A percentile compares a stretch with the other conserved stretches of the same genome.
These are phyloP conservation scores for Paradoxurus hermaphroditus DNA, from an alignment of 2,113 vertebrate species.

Conservation along the genomic window DNA sequence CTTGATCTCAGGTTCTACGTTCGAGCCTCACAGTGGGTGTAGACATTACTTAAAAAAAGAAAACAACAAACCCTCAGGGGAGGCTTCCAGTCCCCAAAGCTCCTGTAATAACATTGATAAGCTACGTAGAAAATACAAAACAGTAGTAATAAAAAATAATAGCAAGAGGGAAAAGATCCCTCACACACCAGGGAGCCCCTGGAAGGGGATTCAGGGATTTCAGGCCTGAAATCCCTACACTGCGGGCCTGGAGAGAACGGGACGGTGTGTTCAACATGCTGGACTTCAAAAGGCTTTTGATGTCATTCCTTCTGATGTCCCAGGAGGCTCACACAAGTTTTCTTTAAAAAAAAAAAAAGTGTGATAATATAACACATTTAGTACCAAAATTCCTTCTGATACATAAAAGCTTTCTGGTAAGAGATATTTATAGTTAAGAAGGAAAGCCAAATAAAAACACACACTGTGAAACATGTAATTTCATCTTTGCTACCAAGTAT, in stretches of 20 bases:
- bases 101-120: neutral
- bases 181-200: neutral
- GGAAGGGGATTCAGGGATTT: neutral
- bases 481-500: neutral
- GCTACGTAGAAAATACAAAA: neutral
- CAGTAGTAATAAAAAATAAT: neutral
- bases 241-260: neutral
- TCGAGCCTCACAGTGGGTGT: neutral
- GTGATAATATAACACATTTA: neutral
- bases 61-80: neutral
- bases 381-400: neutral
- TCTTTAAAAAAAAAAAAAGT: neutral
- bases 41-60: neutral
- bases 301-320: neutral
- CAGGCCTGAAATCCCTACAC: neutral
- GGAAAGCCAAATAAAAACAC: conserved; percentile 23
- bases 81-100: neutral
- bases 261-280: neutral
- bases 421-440: conserved; percentile 3
- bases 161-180: neutral
- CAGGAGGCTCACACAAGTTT: neutral
- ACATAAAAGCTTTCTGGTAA: neutral
- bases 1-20: neutral
- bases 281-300: neutral
- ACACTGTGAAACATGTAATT: neutral